Base-by-base conservation (phyloP, 2,888 invertebrate species). In the Troides oblongomaculatus region DNA sequence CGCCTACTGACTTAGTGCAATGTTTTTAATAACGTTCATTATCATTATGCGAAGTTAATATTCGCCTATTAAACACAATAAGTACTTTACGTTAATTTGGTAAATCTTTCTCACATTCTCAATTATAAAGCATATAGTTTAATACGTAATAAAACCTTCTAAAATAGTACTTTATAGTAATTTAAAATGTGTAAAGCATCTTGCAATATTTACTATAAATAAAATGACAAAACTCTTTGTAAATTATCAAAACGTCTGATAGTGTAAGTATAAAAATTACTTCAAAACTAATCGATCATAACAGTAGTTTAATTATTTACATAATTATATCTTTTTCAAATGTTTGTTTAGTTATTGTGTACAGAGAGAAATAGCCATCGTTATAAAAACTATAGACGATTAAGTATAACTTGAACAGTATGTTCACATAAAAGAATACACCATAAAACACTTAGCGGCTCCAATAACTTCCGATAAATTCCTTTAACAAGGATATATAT, bases 381-480 rank as follows among this genome's bases (percentile, higher is more conserved):
- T 50, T 17, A 50, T 21, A 14, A 50, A 50, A 50, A 50, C 14
- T 50, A 18, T 50, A 50, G 18, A 50, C 50, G 4, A 50, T 18
- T 5, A 17, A 50, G 18, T 50, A 50, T 50, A 17, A 50, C 5
- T 30, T 18, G 14, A 12, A 50, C 50, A 50, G 50, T 50, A 50
- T 17, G 17, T 50, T 17, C 50, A 50, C 18, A 50, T 50, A 50
- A 23, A 53, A 60, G 8, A 1, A 25, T 60, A 25, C 6, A 0
- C 62, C 21, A 62, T 66, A 67, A 67, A 67, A 67, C 56, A 62
- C 63, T 36, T 58, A 17, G 21, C 25, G n/a, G 43, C 39, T 62
- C 56, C 64, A 64, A 64, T 69, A 69, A 64, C 56, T 64, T 61
- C 43, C 53, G 23, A 69, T 64, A 62, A 62, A 23, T 36, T 56